phyloP scores from a whole-genome alignment of 2,113 vertebrate species.

The Notiomystis cincta region DNA sequence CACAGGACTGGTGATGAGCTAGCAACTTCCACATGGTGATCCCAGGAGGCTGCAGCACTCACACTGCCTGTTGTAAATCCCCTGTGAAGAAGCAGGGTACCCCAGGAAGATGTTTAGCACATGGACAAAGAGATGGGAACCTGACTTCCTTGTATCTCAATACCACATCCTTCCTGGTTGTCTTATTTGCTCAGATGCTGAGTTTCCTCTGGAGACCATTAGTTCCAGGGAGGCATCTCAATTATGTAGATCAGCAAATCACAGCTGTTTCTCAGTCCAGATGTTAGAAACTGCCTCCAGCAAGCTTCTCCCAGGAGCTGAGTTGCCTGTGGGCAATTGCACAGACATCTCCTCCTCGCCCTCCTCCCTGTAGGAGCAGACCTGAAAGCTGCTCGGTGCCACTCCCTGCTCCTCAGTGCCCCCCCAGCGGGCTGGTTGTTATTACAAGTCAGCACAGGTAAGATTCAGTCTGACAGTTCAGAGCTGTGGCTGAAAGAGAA shows the following conservation, averaged over 20 bases:
- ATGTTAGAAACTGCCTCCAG: not conserved
- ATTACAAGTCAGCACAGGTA: not conserved
- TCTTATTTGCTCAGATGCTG: not conserved
- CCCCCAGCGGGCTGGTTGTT: not conserved
- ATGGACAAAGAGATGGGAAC: not conserved
- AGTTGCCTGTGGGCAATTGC: not conserved
- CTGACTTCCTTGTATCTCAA: not conserved
- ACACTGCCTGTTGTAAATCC: not conserved
- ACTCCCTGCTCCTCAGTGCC: not conserved
- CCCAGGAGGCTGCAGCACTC: not conserved
- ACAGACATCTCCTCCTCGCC: not conserved
- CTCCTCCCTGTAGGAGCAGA: not conserved
- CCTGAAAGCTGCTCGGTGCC: not conserved
- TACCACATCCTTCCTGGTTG: not conserved
- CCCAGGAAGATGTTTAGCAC: not conserved
- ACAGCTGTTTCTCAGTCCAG: conserved; percentile 10
- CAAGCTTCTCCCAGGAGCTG: not conserved
- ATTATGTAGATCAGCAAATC: not conserved
- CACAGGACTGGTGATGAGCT: not conserved
- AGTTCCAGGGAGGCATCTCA: conserved; percentile 1
- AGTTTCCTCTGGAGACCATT: not conserved
- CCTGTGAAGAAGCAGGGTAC: not conserved
- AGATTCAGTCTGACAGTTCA: not conserved
- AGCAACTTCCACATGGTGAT: not conserved
- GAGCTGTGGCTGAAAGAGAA: not conserved